phyloP scores from a whole-genome alignment of 2,888 invertebrate species.

The Caenorhabditis uteleia region DNA sequence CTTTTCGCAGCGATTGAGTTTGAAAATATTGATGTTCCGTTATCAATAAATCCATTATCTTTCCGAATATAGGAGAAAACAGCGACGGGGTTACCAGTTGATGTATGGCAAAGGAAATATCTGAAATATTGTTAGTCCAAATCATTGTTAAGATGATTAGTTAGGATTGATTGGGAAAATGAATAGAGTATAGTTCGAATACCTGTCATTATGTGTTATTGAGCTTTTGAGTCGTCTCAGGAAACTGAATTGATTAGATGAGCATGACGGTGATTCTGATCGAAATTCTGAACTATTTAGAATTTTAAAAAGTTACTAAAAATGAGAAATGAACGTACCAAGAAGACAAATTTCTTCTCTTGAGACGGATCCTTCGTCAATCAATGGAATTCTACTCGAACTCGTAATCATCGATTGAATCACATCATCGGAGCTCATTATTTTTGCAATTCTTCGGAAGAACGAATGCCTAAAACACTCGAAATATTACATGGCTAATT shows the following conservation, averaged over 20 bases:
- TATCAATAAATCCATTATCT: conserved; percentile 19
- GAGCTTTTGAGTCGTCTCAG: conserved; percentile 36
- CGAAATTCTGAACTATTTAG: conserved; percentile 15
- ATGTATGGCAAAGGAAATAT: conserved; percentile 35
- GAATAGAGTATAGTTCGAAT: too few species aligned
- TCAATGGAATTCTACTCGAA: conserved; percentile 20
- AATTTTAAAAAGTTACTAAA: too few species aligned
- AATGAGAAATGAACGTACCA: conserved; percentile 5
- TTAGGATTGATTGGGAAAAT: conserved; percentile 7
- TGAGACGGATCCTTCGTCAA: conserved; percentile 15
- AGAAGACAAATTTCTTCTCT: conserved; percentile 21
- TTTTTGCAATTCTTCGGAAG: conserved; percentile 41
- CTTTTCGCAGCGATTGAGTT: conserved; percentile 4
- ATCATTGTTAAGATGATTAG: too few species aligned
- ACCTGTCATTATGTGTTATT: conserved; percentile 45
- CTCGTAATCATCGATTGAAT: conserved; percentile 26
- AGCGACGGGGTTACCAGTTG: conserved; percentile 26
- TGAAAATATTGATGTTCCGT: conserved; percentile 16
- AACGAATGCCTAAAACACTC: conserved; percentile 6
- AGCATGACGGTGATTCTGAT: conserved; percentile 24
- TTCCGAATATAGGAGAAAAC: conserved; percentile 38
- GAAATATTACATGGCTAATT: neutral
- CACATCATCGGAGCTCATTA: conserved; percentile 46
- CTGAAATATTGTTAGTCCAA: conserved; percentile 25
- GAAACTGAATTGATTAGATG: conserved; percentile 36